Base-by-base conservation (phyloP, 2,888 invertebrate species). In the Neoscelio sp. region DNA sequence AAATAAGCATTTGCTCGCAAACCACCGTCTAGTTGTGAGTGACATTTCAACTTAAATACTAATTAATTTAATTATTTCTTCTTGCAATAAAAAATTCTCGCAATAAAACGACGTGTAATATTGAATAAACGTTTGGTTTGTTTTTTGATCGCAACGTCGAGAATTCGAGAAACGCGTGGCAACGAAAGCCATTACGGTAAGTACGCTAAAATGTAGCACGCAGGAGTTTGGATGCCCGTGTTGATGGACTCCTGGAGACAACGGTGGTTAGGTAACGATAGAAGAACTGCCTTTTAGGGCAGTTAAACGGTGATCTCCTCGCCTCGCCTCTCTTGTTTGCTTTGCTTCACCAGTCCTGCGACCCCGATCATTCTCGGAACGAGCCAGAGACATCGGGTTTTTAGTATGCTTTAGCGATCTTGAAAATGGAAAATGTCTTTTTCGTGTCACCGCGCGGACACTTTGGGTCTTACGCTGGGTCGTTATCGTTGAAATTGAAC, bases 241-340 rank as follows among this genome's bases (percentile, higher is more conserved):
- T 74, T 76, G 82, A 65, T 79, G 68, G 78, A 83, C 80, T 85
- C 80, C 75, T 70, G 81, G 80, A 85, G 83, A 83, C 84, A 84
- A 85, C 83, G 83, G 85, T 82, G 84, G 84, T 81, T 84, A 84
- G 83, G 73, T 78, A 82, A 82, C 84, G 82, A 84, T 80, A 82
- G 84, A 82, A 85, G 82, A 83, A 86, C 86, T 85, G 84, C 88
- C 88, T 88, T 89, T 87, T 89, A 88, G 86, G 88, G 88, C 84
- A 85, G 87, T 86, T 86, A 85, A 85, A 84, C 84, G 82, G 80
- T 85, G 83, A 84, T 83, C 84, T 80, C 81, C 82, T 84, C 82
- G 81, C 81, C 85, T 83, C 85, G 74, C 71, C 67, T 78, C 62
- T 79, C 70, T 73, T 79, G 78, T 77, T 81, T 80, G 80, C 65